phyloP scores from a whole-genome alignment of 92 coral and sea anemone genomes.

The Parazoanthus swiftii region DNA sequence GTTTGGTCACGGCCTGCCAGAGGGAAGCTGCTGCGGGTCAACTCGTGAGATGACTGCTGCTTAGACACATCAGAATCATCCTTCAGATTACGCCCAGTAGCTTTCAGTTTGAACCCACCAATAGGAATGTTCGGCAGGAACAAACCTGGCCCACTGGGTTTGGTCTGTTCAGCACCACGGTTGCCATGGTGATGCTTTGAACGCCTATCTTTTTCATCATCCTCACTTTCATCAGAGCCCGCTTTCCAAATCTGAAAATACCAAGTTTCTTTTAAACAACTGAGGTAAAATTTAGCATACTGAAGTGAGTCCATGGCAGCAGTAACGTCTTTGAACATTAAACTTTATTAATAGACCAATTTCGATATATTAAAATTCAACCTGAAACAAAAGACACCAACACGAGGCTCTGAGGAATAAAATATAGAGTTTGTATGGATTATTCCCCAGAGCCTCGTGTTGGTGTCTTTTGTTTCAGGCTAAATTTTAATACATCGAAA shows the following conservation, averaged over 20 bases:
- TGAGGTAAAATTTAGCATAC: too few relatives aligned
- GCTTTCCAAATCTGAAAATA: conserved; percentile 43
- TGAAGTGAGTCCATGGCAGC: too few relatives aligned
- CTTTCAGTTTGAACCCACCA: conserved; percentile 81
- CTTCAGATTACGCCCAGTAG: conserved; percentile 73
- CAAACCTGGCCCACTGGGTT: conserved; percentile 66
- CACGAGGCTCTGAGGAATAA: too few relatives aligned
- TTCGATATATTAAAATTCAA: too few relatives aligned
- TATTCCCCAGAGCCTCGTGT: too few relatives aligned
- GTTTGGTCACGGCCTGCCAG: conserved; percentile 71
- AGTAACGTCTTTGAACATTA: too few relatives aligned
- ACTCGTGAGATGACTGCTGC: conserved; percentile 44
- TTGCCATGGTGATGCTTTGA: conserved; percentile 15
- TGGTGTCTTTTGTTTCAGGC: too few relatives aligned
- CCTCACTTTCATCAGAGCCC: conserved; percentile 36
- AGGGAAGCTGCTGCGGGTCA: conserved; percentile 80
- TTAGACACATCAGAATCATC: conserved; percentile 50
- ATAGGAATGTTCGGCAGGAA: conserved; percentile 73
- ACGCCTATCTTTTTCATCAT: conserved; percentile 51
- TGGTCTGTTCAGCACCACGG: conserved; percentile 41
- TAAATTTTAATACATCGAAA: too few relatives aligned
- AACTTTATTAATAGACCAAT: too few relatives aligned
- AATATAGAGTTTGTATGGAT: too few relatives aligned
- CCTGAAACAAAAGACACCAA: too few relatives aligned
- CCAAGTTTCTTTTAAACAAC: background rate